These are phyloP conservation scores for Nipponia nippon DNA, from an alignment of 2,113 vertebrate species.

Conservation along the genomic window DNA sequence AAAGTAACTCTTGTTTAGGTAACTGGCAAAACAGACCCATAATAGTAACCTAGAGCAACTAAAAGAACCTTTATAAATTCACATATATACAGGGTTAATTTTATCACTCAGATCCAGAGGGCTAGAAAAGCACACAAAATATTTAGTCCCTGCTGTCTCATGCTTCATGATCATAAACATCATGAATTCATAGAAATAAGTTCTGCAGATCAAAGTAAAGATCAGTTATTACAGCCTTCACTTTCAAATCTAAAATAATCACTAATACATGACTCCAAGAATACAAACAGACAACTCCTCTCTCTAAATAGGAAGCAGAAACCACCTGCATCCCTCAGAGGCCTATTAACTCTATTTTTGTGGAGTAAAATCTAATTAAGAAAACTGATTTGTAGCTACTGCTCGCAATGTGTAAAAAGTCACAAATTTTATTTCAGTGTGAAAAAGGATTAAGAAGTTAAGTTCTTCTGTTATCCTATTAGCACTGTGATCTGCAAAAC, in stretches of 20 bases:
- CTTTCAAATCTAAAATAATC: not conserved
- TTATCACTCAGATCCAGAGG: not conserved
- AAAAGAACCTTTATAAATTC: not conserved
- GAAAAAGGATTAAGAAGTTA: not conserved
- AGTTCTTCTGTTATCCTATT: not conserved
- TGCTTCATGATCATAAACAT: not conserved
- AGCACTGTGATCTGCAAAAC: not conserved
- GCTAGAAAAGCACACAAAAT: not conserved
- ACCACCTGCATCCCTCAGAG: not conserved
- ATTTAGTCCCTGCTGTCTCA: not conserved
- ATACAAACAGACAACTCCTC: not conserved
- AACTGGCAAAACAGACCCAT: not conserved
- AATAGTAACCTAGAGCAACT: not conserved
- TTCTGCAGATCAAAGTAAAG: not conserved
- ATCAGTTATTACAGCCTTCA: not conserved
- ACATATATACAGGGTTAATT: not conserved
- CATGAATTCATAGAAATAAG: not conserved
- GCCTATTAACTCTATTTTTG: not conserved
- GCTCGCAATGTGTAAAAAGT: not conserved
- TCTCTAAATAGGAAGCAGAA: not conserved
- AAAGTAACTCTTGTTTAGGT: not conserved
- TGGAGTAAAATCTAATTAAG: not conserved
- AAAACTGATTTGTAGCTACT: not conserved
- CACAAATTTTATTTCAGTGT: not conserved
- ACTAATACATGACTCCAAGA: not conserved